These are phyloP conservation scores for Drosophila leonis DNA, from an alignment of 2,888 invertebrate species.

Conservation along the genomic window DNA sequence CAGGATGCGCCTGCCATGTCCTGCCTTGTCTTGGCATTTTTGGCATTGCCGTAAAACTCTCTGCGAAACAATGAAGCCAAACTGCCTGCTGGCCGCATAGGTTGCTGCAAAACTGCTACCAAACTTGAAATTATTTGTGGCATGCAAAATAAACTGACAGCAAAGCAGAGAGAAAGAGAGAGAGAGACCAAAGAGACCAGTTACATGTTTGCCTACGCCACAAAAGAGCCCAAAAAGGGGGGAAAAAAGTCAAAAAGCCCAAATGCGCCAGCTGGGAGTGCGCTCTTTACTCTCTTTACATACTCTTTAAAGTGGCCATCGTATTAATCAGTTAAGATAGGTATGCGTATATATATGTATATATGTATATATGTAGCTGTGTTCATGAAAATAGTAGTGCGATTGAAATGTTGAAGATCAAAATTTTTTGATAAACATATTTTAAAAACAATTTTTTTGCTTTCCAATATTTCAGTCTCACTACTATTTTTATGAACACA, in stretches of 20 bases:
- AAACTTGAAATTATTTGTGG: conserved; percentile 60
- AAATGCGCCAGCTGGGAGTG: not conserved
- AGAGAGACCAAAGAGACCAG: not conserved
- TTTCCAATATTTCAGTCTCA: no score
- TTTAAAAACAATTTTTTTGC: no score
- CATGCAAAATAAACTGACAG: conserved; percentile 50
- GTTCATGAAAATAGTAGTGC: no score
- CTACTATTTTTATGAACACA: no score
- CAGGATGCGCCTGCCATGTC: conserved; percentile 10
- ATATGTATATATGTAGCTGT: no score
- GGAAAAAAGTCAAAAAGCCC: not conserved
- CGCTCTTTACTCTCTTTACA: no score
- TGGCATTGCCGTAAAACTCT: conserved; percentile 48
- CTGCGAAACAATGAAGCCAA: conserved; percentile 35
- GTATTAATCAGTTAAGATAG: not conserved
- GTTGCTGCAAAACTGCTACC: conserved; percentile 30
- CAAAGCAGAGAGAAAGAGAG: not conserved
- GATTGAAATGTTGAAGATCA: not conserved
- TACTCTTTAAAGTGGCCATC: not conserved
- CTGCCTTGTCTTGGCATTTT: conserved; percentile 34
- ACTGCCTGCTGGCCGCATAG: conserved; percentile 23
- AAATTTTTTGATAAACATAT: no score
- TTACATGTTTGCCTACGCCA: conserved; percentile 26
- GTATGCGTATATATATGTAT: no score
- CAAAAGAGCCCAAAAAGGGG: conserved; percentile 8